These are phyloP conservation scores for Drosophila merina DNA, from an alignment of 2,888 invertebrate genomes.

Conservation along the genomic window DNA sequence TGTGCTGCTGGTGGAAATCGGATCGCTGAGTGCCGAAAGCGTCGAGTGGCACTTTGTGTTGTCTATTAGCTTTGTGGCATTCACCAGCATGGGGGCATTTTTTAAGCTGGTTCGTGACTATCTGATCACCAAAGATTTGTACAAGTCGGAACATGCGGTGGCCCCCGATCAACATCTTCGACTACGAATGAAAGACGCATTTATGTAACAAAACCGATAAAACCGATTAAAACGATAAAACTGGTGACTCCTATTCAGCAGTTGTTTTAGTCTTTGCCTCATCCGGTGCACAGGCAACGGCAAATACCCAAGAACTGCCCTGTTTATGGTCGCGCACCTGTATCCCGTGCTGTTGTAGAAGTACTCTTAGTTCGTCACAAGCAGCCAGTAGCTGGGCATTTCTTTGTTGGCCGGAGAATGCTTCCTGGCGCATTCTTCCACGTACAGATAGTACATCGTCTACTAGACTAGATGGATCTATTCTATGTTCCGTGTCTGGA, in stretches of 20 bases:
- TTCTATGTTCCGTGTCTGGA: neutral
- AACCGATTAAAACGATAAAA: slow-evolving; percentile 1
- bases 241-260: slow-evolving; percentile 1
- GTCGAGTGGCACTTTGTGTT: slow-evolving; percentile 96
- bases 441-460: slow-evolving; percentile 88
- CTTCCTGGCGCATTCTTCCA: slow-evolving; percentile 21
- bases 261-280: slow-evolving; percentile 40
- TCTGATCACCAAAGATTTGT: slow-evolving; percentile 92
- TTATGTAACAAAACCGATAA: slow-evolving; percentile 25
- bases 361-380: slow-evolving; percentile 88
- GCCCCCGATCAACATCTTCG: slow-evolving; percentile 28
- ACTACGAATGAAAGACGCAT: slow-evolving; percentile 38
- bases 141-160: slow-evolving; percentile 83
- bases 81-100: slow-evolving; percentile 95
- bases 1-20: slow-evolving; percentile 90
- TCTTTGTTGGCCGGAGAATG: slow-evolving; percentile 82
- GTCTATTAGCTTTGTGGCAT: slow-evolving; percentile 92
- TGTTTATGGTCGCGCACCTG: slow-evolving; percentile 88
- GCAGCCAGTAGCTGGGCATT: slow-evolving; percentile 86
- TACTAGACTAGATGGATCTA: slow-evolving; percentile 82
- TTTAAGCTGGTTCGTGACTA: slow-evolving; percentile 95
- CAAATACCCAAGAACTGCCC: slow-evolving; percentile 86
- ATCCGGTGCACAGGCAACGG: slow-evolving; percentile 20
- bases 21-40: slow-evolving; percentile 90
- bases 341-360: slow-evolving; percentile 87